Evolutionary conservation across 2,113 vertebrate species (phyloP).

Genomic region (Speoplatyrhinus poulsoni): DNA sequence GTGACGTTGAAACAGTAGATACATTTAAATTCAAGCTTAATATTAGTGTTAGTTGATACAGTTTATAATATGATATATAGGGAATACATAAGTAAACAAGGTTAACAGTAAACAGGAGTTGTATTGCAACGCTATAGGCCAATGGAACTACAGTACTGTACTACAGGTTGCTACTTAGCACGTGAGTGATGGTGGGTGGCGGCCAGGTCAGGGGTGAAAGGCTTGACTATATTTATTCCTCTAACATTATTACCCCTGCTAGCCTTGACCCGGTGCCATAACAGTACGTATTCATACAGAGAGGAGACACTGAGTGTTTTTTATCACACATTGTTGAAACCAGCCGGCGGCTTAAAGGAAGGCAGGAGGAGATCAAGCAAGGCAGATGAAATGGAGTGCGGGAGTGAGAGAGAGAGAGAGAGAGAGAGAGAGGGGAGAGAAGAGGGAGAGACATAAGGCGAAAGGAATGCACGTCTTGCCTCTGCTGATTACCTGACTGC

Average conservation of each 20-base stretch:
- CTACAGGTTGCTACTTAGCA: too few species aligned
- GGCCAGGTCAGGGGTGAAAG: not conserved
- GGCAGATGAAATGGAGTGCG: not conserved
- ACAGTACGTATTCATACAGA: not conserved
- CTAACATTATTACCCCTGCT: not conserved
- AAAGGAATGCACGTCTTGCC: constrained; percentile 76
- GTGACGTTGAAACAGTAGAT: too few species aligned
- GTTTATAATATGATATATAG: too few species aligned
- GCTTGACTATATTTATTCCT: constrained; percentile 1
- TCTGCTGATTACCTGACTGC: constrained; percentile 86
- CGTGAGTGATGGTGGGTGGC: too few species aligned
- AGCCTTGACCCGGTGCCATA: constrained; percentile 3
- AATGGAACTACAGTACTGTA: too few species aligned
- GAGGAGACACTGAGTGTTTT: too few species aligned
- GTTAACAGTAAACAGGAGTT: too few species aligned
- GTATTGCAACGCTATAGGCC: too few species aligned
- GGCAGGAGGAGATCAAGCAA: not conserved
- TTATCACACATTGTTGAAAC: too few species aligned
- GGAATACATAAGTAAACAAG: too few species aligned
- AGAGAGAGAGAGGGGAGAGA: constrained; percentile 7
- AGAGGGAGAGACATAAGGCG: constrained; percentile 38
- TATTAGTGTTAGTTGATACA: not conserved
- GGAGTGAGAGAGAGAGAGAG: not conserved
- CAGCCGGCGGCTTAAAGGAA: not conserved
- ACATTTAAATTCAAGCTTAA: too few species aligned